Evolutionary conservation across 23 tunicate genomes (phyloP).

Genomic region (Aplidium turbinatum): DNA sequence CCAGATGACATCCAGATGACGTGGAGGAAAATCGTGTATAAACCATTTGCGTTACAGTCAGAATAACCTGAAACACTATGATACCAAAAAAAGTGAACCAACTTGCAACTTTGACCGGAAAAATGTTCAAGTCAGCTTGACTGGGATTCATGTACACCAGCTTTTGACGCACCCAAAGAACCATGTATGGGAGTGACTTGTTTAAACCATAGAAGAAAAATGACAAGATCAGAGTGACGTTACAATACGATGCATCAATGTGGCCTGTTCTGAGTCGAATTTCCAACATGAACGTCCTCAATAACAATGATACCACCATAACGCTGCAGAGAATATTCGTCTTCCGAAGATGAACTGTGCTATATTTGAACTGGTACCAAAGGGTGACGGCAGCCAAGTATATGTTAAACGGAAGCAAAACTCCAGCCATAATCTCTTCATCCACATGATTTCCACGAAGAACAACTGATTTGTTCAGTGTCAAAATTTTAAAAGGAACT

Average conservation of each 20-base stretch:
- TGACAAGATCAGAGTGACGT: neutral
- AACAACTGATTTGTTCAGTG: too few species aligned
- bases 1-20: constrained; percentile 13
- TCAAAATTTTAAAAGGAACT: too few species aligned
- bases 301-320: constrained; percentile 1
- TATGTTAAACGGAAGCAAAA: neutral
- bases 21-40: constrained; percentile 8
- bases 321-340: constrained; percentile 9
- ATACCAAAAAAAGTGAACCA: constrained; percentile 4
- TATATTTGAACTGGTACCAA: constrained; percentile 1
- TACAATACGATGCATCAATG: constrained; percentile 2
- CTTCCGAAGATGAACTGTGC: neutral
- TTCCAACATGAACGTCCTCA: neutral
- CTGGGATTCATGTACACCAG: neutral
- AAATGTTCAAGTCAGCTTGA: neutral
- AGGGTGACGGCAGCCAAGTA: neutral
- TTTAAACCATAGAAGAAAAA: constrained; percentile 2
- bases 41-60: constrained; percentile 2
- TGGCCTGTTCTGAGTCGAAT: constrained; percentile 3
- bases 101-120: neutral
- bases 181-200: constrained; percentile 13
- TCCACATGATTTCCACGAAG: too few species aligned
- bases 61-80: neutral
- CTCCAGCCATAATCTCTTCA: constrained; percentile 1
- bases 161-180: constrained; percentile 27